These are phyloP conservation scores for Ceyx melanurus DNA, from an alignment of 2,113 vertebrate species.

Conservation along the genomic window DNA sequence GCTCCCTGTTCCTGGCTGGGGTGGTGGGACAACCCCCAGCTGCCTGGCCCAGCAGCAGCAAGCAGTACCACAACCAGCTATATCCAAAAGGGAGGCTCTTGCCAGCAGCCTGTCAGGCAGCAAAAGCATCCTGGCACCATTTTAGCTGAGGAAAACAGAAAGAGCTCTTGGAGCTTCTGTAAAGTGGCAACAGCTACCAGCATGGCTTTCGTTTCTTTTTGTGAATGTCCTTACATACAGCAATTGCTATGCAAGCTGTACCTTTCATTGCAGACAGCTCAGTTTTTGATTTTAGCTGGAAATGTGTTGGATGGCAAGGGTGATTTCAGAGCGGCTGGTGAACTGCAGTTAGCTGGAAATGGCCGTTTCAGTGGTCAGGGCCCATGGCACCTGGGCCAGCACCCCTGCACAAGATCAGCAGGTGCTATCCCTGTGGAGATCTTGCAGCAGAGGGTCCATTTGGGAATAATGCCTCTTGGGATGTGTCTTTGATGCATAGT, in stretches of 20 bases:
- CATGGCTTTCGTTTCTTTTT: not conserved
- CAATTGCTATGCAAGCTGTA: not conserved
- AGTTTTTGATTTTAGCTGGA: not conserved
- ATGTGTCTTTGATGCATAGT: fast-evolving
- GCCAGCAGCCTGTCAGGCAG: not conserved
- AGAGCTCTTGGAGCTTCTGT: not conserved
- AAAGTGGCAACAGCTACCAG: not conserved
- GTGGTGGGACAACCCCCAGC: fast-evolving
- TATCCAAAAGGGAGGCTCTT: not conserved
- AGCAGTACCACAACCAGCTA: not conserved
- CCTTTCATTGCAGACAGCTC: not conserved
- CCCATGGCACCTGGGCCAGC: not conserved
- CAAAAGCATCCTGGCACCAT: constrained; percentile 21
- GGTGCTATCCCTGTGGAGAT: not conserved
- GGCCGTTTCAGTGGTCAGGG: not conserved
- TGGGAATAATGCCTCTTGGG: not conserved
- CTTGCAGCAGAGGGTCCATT: not conserved
- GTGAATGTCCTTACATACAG: not conserved
- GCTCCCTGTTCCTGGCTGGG: not conserved
- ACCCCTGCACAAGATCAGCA: not conserved
- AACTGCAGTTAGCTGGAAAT: not conserved
- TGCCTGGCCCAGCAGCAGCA: not conserved
- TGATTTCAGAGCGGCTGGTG: not conserved
- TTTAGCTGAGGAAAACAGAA: constrained; percentile 5
- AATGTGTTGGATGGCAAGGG: not conserved